Percentiles rank a stretch among this genome's conserved stretches.
Conservation (phyloP, 92 coral and sea anemone genomes). For the Virgularia gustaviana region DNA sequence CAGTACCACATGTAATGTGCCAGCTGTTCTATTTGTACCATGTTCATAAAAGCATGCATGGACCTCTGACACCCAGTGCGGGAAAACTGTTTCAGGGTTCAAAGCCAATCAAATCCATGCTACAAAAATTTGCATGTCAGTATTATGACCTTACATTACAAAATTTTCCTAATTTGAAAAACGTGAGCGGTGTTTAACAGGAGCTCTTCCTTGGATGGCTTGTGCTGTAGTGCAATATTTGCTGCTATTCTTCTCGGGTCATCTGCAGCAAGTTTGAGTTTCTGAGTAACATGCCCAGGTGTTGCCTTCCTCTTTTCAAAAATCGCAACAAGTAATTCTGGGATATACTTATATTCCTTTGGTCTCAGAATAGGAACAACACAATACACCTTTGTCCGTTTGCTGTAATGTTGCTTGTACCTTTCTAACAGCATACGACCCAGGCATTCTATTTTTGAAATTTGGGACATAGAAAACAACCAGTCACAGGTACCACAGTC, state of each 20-base stretch:
- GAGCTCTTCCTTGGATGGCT: slow-evolving; percentile 22
- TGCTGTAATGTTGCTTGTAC: slow-evolving; percentile 29
- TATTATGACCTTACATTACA: too few relatives aligned
- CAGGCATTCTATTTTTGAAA: too few relatives aligned
- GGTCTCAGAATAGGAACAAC: not conserved
- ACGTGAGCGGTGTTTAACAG: slow-evolving; percentile 8
- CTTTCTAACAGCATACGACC: not conserved
- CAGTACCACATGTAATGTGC: too few relatives aligned
- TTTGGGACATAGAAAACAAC: too few relatives aligned
- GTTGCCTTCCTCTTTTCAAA: not conserved
- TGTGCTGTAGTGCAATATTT: not conserved
- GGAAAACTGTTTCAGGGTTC: too few relatives aligned
- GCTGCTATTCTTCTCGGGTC: slow-evolving; percentile 20
- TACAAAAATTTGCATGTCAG: too few relatives aligned
- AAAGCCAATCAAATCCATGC: too few relatives aligned
- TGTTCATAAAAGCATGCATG: too few relatives aligned
- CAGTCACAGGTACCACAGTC: too few relatives aligned
- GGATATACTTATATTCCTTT: slow-evolving; percentile 18
- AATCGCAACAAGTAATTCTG: slow-evolving; percentile 20
- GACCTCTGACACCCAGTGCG: too few relatives aligned
- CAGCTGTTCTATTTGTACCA: too few relatives aligned
- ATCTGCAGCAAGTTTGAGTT: slow-evolving; percentile 5
- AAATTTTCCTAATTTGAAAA: slow-evolving; percentile 2
- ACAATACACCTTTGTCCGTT: slow-evolving; percentile 10
- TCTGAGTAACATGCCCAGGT: slow-evolving; percentile 6